phyloP scores from a whole-genome alignment of 2,113 vertebrate genomes.

The Cyphomyrus discorhynchus region DNA sequence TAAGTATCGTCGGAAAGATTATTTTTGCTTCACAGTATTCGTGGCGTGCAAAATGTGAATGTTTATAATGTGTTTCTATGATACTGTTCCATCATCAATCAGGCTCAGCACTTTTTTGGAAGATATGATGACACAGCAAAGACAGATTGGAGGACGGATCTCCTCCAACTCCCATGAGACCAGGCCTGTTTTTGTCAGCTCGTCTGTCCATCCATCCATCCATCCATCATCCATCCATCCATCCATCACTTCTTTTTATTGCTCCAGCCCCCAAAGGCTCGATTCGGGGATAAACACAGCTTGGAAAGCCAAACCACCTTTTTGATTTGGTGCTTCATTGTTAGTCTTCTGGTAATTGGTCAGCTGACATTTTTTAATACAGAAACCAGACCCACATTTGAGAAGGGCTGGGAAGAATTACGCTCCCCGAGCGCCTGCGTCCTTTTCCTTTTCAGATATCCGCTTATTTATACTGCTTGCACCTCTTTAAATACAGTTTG shows the following conservation, averaged over 20 bases:
- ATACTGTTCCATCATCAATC: background rate
- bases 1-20: background rate
- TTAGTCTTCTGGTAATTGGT: constrained; percentile 31
- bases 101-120: background rate
- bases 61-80: background rate
- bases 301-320: constrained; percentile 21
- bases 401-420: constrained; percentile 23
- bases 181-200: background rate
- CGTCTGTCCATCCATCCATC: background rate
- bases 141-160: background rate
- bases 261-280: background rate
- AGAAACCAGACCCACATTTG: constrained; percentile 25
- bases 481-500: constrained; percentile 30
- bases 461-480: constrained; percentile 31
- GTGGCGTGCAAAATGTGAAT: background rate
- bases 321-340: constrained; percentile 12
- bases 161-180: background rate
- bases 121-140: background rate
- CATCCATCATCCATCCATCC: background rate
- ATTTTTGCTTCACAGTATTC: background rate
- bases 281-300: constrained; percentile 13
- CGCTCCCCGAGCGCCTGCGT: constrained; percentile 16
- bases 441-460: constrained; percentile 5
- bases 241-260: background rate
- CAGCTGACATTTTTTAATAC: constrained; percentile 40